Base-by-base conservation (phyloP, 1,140 invertebrate genomes). In the Mizuhopecten yessoensis region DNA sequence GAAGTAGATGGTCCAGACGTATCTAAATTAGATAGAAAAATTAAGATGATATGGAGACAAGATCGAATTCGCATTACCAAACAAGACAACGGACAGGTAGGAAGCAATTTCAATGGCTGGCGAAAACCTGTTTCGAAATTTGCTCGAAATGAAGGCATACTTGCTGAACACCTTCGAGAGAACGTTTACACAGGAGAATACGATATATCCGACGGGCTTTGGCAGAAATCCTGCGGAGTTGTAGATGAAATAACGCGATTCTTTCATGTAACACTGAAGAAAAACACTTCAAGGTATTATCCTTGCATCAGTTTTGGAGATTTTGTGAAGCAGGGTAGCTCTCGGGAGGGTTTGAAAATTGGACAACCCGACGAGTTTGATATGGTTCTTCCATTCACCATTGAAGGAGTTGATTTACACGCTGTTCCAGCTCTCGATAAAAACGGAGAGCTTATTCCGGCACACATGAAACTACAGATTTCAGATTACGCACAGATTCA, bases 41-140 rank as follows among this genome's bases (percentile, higher is more conserved):
- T 75, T 29, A 75, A 75, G 29, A 29, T 0, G 29, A 75, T 75
- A 75, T 75, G 15, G 57, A 29, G 1, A 13, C n/a, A 29, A n/a
- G 57, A n/a, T n/a, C n/a, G 36, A 13, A 39, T 29, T 29, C 57
- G 5, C 0, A 49, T 2, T 17, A 17, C 57, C 11, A 2, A 1
- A 11, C 23, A 9, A 75, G 57, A 75, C 0, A 29, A n/a, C 2
- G 29, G 23, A 29, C 0, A 9, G 29, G 11, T 75, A 2, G 57
- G 57, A 75, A 75, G 57, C n/a, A n/a, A 75, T 29, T 75, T n/a
- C 57, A 75, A 75, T 75, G 23, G n/a, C 20, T 75, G 57, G 57
- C 57, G 57, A 1, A 75, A 7, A 3, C 57, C 57, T n/a, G 57
- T 75, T n/a, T n/a, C 5, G n/a, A 3, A 9, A 75, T 75, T 75